These are phyloP conservation scores for Pachliopta kotzebuea DNA, from an alignment of 2,888 invertebrate genomes.

Conservation along the genomic window DNA sequence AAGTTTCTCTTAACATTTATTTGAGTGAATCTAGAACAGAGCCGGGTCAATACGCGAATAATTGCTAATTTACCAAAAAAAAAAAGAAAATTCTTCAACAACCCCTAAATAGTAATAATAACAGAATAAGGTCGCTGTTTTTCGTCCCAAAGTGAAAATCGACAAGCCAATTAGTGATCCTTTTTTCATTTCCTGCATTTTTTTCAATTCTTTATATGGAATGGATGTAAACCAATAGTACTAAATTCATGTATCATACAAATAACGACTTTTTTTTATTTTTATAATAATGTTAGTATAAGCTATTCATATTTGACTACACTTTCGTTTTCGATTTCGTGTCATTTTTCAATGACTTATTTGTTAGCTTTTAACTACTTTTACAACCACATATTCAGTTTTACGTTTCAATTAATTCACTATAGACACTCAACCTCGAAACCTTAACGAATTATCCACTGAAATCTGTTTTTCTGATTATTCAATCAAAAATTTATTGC, in stretches of 20 bases:
- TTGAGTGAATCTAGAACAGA: neutral
- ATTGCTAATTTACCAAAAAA: neutral
- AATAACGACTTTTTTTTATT: neutral
- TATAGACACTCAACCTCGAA: too few relatives aligned
- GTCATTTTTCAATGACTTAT: too few relatives aligned
- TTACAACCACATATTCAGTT: too few relatives aligned
- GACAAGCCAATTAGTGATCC: neutral
- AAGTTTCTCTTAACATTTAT: neutral
- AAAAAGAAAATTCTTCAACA: neutral
- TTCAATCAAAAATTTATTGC: too few relatives aligned
- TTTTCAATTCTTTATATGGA: neutral
- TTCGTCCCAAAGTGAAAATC: neutral
- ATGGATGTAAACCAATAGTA: neutral
- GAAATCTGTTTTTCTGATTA: too few relatives aligned
- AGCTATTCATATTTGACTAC: too few relatives aligned
- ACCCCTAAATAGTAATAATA: neutral
- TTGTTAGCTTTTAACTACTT: too few relatives aligned
- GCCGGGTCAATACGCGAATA: neutral
- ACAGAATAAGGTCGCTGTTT: neutral
- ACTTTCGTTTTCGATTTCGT: too few relatives aligned
- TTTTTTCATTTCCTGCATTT: neutral
- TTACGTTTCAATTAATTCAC: too few relatives aligned
- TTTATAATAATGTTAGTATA: too few relatives aligned
- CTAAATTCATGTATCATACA: neutral
- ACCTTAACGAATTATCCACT: too few relatives aligned